Conservation (phyloP, 2,797 vertebrate genomes). For the Tapera naevia region DNA sequence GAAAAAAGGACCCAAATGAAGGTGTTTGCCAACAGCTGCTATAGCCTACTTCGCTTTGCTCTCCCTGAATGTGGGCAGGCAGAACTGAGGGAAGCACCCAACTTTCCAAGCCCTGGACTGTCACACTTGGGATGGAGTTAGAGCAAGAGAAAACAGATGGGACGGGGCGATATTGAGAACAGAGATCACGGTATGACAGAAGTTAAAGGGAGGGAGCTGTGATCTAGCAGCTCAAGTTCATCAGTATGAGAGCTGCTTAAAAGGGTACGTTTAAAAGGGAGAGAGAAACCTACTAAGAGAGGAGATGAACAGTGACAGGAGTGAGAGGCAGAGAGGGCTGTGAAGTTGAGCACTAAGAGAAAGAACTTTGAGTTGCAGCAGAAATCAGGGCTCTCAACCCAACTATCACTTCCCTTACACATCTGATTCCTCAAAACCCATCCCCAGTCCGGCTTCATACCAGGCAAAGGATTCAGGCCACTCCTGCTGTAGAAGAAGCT, state of each 20-base stretch:
- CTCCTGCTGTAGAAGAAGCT: not conserved
- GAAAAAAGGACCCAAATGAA: not conserved
- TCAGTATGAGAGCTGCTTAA: not conserved
- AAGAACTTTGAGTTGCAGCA: not conserved
- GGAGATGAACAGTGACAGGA: not conserved
- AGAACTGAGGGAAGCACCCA: not conserved
- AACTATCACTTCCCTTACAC: not conserved
- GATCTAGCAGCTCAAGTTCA: constrained; percentile 6
- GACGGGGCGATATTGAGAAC: not conserved
- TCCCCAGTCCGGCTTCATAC: not conserved
- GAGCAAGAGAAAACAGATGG: not conserved
- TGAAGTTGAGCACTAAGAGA: not conserved
- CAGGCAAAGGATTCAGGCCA: not conserved
- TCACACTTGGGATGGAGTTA: not conserved
- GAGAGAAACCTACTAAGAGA: not conserved
- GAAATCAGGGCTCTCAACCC: not conserved
- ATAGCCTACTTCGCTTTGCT: not conserved
- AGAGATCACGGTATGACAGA: not conserved
- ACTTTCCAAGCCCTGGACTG: not conserved
- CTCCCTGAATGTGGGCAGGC: not conserved
- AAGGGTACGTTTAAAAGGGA: not conserved
- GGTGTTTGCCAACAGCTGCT: not conserved
- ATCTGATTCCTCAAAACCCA: not conserved
- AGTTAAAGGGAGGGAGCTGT: not conserved
- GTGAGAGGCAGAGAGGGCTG: not conserved